Evolutionary conservation across 2,113 vertebrate species (phyloP).

Genomic region (Notiomystis cincta): DNA sequence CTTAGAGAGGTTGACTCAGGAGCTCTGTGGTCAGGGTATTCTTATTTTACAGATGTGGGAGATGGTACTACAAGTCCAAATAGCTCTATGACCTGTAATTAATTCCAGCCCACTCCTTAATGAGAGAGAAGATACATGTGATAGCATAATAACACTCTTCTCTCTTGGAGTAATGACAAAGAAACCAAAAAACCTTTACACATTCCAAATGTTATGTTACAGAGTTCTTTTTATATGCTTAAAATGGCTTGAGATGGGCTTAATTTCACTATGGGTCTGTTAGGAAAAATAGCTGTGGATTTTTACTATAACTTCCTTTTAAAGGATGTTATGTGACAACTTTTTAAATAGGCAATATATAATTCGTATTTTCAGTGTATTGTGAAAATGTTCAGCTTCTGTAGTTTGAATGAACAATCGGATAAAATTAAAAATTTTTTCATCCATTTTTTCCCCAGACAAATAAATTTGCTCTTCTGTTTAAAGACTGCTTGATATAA

Average conservation of each 20-base stretch:
- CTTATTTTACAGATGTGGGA: not conserved
- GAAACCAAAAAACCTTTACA: not conserved
- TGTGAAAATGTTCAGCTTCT: not conserved
- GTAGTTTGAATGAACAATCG: not conserved
- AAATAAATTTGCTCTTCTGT: not conserved
- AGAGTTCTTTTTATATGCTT: not conserved
- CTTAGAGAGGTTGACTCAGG: not conserved
- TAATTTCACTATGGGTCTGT: not conserved
- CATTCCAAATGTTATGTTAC: not conserved
- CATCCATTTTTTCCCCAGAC: not conserved
- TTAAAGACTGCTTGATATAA: not conserved
- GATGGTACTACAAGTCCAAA: not conserved
- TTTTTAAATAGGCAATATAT: not conserved
- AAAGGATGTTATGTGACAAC: not conserved
- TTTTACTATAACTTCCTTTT: not conserved
- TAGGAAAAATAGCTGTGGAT: not conserved
- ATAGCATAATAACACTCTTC: not conserved
- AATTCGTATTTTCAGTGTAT: not conserved
- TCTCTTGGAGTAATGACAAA: not conserved
- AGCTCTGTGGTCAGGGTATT: not conserved
- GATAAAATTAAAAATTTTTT: not conserved
- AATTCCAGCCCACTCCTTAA: not conserved
- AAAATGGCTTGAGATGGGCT: not conserved
- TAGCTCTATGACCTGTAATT: not conserved
- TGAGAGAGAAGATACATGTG: not conserved